Evolutionary conservation across 2,797 vertebrate genomes (phyloP).

Genomic region (Scolopax rusticola): DNA sequence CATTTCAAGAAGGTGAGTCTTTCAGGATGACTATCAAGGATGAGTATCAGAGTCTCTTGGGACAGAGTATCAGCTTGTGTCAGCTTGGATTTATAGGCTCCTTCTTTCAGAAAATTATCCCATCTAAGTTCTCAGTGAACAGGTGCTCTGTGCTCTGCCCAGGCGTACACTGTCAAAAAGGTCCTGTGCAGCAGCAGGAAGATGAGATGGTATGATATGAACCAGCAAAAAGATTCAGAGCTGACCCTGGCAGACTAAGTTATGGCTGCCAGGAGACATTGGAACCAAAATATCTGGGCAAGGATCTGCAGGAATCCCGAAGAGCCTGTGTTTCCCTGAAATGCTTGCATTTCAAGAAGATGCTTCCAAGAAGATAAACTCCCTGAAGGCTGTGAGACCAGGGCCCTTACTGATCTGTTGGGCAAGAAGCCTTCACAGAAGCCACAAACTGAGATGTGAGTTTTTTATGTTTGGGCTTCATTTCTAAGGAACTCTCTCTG

Average conservation of each 20-base stretch:
- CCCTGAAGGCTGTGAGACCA: neutral
- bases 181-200: rapidly evolving
- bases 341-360: neutral
- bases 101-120: neutral
- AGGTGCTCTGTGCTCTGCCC: neutral
- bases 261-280: neutral
- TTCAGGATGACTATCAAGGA: neutral
- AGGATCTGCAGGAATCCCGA: neutral
- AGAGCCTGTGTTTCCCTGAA: rapidly evolving
- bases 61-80: neutral
- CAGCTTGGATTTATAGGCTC: neutral
- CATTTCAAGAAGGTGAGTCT: rapidly evolving
- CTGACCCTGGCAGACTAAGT: neutral
- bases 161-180: neutral
- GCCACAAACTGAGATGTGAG: neutral
- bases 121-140: neutral
- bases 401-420: neutral
- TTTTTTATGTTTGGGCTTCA: neutral
- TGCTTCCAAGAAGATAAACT: neutral
- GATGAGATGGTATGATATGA: neutral
- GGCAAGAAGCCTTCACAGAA: neutral
- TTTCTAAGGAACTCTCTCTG: neutral
- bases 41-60: neutral
- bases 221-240: neutral
- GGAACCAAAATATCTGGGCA: neutral